Evolutionary conservation across 2,797 vertebrate genomes (phyloP).

Genomic region (Psittacula echo): DNA sequence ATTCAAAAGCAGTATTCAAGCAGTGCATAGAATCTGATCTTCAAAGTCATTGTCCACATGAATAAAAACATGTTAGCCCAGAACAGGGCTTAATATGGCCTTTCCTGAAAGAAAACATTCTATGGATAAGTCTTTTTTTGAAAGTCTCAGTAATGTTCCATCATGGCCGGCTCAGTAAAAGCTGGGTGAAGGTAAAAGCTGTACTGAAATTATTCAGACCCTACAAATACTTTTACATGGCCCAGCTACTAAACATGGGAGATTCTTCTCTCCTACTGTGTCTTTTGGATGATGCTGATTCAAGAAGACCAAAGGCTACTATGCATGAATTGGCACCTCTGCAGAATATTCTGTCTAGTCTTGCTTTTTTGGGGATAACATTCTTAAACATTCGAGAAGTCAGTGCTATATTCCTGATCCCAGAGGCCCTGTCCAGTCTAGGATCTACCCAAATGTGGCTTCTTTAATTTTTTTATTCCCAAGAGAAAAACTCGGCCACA

Average conservation of each 20-base stretch:
- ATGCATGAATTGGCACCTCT: neutral
- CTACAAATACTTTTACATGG: neutral
- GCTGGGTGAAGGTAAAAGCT: neutral
- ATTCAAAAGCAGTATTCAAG: neutral
- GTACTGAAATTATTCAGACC: neutral
- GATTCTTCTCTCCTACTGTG: neutral
- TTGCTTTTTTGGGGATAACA: neutral
- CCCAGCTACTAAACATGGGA: neutral
- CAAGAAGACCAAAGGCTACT: neutral
- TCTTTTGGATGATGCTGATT: neutral
- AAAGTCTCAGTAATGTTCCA: neutral
- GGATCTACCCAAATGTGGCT: accelerated
- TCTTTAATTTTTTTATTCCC: neutral
- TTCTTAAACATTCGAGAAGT: neutral
- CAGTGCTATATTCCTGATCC: neutral
- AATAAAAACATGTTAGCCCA: neutral
- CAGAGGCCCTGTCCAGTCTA: neutral
- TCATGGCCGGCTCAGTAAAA: neutral
- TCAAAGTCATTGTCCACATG: neutral
- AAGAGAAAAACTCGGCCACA: neutral
- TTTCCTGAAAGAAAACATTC: neutral
- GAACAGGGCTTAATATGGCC: neutral
- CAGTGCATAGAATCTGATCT: neutral
- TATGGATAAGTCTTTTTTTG: neutral
- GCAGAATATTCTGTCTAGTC: neutral